phyloP scores from a whole-genome alignment of 64 coral and sea anemone species.

The Actinia equina region DNA sequence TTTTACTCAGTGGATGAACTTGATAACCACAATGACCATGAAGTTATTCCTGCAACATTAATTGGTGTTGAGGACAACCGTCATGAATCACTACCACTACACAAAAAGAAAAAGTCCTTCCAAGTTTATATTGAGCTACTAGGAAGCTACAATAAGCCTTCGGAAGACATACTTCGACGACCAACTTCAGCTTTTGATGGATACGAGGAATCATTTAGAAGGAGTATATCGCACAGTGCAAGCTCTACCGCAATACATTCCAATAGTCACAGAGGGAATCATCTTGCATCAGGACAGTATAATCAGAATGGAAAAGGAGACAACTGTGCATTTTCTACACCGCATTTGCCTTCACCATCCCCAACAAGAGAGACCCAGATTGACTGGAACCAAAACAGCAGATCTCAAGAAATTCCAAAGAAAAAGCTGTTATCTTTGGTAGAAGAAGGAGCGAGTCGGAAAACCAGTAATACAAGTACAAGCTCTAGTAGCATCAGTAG shows the following conservation, averaged over 20 bases:
- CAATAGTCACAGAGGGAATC: not conserved
- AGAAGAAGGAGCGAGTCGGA: slow-evolving; percentile 56
- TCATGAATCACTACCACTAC: slow-evolving; percentile 33
- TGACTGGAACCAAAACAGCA: slow-evolving; percentile 71
- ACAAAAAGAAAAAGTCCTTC: slow-evolving; percentile 72
- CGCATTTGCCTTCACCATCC: not conserved
- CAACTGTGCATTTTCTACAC: slow-evolving; percentile 2
- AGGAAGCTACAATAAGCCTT: slow-evolving; percentile 76
- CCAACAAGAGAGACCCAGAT: slow-evolving; percentile 45
- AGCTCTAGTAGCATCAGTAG: slow-evolving; percentile 79
- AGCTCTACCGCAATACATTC: slow-evolving; percentile 3
- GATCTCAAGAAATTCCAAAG: slow-evolving; percentile 36
- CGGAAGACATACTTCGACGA: slow-evolving; percentile 75
- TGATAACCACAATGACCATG: slow-evolving; percentile 52
- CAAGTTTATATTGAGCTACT: slow-evolving; percentile 99
- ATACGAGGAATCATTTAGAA: slow-evolving; percentile 58
- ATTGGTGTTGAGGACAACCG: slow-evolving; percentile 75
- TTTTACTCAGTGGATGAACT: slow-evolving; percentile 73
- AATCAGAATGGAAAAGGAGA: not conserved
- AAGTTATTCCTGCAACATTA: slow-evolving; percentile 62
- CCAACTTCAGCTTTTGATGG: slow-evolving; percentile 82
- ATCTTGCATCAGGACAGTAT: not conserved
- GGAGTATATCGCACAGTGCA: slow-evolving; percentile 35
- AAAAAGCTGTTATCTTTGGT: slow-evolving; percentile 61
- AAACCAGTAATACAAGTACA: slow-evolving; percentile 55